phyloP scores from a whole-genome alignment of 2,888 invertebrate species.

The Caenorhabditis drosophilae region DNA sequence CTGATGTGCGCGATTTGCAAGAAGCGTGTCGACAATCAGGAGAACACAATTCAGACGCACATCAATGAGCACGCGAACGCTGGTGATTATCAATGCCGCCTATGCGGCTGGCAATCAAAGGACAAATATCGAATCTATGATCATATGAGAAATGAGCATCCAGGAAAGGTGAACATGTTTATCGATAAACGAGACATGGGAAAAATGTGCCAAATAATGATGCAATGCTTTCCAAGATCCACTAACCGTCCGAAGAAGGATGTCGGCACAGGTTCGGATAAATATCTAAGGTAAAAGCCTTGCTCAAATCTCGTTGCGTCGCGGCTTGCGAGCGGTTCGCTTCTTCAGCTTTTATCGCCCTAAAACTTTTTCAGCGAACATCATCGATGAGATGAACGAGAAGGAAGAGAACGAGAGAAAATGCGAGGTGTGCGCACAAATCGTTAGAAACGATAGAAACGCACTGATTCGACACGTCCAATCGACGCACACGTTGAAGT shows the following conservation, averaged over 20 bases:
- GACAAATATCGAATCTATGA: slow-evolving; percentile 42
- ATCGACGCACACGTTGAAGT: slow-evolving; percentile 31
- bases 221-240: slow-evolving; percentile 37
- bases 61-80: slow-evolving; percentile 45
- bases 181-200: slow-evolving; percentile 43
- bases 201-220: slow-evolving; percentile 32
- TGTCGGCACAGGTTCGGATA: slow-evolving; percentile 11
- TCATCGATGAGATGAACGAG: no score
- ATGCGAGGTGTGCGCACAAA: no score
- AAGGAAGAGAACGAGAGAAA: no score
- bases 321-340: no score
- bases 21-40: slow-evolving; percentile 38
- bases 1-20: slow-evolving; percentile 46
- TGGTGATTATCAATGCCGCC: slow-evolving; percentile 41
- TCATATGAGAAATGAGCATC: slow-evolving; percentile 48
- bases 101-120: slow-evolving; percentile 45
- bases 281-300: slow-evolving; percentile 3
- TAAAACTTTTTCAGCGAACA: no score
- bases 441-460: not conserved
- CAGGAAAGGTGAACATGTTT: slow-evolving; percentile 37
- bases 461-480: slow-evolving; percentile 32
- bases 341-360: no score
- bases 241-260: slow-evolving; percentile 30
- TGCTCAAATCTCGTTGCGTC: no score
- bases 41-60: slow-evolving; percentile 47